These are phyloP conservation scores for Tretioscincus oriximinensis DNA, from an alignment of 2,113 vertebrate genomes.

Conservation along the genomic window DNA sequence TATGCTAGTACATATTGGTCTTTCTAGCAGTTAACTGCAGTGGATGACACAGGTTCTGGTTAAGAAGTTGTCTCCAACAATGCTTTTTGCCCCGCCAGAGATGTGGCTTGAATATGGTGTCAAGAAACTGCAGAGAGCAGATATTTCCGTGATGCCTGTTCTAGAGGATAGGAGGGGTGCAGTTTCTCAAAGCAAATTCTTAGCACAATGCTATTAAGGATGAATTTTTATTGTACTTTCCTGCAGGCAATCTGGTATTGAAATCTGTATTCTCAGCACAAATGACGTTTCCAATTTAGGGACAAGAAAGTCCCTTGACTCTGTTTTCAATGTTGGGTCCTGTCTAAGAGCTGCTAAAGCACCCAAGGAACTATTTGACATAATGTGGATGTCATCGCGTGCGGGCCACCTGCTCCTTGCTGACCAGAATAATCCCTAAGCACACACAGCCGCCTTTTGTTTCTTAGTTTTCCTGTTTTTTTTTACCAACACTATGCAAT, in stretches of 20 bases:
- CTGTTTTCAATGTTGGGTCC: conserved; percentile 41
- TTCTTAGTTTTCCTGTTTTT: too few species aligned
- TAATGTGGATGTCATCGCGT: conserved; percentile 42
- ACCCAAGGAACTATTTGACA: conserved; percentile 25
- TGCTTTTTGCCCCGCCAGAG: background rate
- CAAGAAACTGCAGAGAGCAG: conserved; percentile 27
- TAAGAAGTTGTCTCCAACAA: background rate
- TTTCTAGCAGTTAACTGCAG: background rate
- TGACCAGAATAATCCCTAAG: conserved; percentile 33
- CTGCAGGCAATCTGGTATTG: conserved; percentile 66
- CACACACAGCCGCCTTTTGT: background rate
- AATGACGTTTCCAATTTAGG: conserved; percentile 56
- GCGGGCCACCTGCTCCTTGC: conserved; percentile 48
- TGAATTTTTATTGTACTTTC: conserved; percentile 72
- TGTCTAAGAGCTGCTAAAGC: conserved; percentile 10
- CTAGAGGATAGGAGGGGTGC: conserved; percentile 9
- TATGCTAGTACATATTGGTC: too few species aligned
- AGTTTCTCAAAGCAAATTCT: conserved; percentile 63
- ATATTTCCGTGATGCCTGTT: conserved; percentile 37
- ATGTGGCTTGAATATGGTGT: conserved; percentile 31
- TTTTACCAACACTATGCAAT: background rate
- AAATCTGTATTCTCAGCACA: conserved; percentile 65
- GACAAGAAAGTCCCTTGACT: conserved; percentile 33
- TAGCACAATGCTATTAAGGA: conserved; percentile 68
- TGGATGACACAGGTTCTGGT: background rate